Conservation (phyloP, 2,113 vertebrate species). For the Trogon melanurus region DNA sequence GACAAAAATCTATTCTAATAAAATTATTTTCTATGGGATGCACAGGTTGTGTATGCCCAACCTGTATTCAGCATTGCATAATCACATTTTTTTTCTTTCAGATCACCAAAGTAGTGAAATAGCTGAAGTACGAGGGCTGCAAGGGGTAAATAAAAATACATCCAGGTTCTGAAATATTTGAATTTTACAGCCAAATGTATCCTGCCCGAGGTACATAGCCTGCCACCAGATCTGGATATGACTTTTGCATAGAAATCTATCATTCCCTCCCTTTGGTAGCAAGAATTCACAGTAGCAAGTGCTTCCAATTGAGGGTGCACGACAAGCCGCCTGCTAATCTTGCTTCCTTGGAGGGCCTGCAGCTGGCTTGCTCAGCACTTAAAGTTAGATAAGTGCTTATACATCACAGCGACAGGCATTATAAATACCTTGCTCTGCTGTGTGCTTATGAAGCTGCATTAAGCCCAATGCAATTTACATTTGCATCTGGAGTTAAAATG, state of each 20-base stretch:
- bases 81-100: background rate
- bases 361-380: conserved; percentile 13
- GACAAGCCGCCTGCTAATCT: background rate
- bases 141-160: background rate
- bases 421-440: background rate
- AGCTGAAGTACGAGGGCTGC: background rate
- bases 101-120: background rate
- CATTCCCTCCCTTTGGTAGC: background rate
- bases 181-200: background rate
- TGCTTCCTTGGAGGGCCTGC: background rate
- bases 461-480: background rate
- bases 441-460: background rate
- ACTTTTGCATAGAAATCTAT: background rate
- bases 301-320: background rate
- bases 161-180: background rate
- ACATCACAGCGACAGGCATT: background rate
- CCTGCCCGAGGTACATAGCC: background rate
- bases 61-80: background rate
- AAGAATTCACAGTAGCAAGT: background rate
- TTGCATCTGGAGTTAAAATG: background rate
- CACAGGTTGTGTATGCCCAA: background rate
- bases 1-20: background rate
- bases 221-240: background rate
- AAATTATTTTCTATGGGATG: background rate
- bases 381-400: conserved; percentile 9